A percentile compares a stretch with the other conserved stretches of the same genome.
These are phyloP conservation scores for Dipus sagitta DNA, from an alignment of 2,797 vertebrate genomes.

Conservation along the genomic window DNA sequence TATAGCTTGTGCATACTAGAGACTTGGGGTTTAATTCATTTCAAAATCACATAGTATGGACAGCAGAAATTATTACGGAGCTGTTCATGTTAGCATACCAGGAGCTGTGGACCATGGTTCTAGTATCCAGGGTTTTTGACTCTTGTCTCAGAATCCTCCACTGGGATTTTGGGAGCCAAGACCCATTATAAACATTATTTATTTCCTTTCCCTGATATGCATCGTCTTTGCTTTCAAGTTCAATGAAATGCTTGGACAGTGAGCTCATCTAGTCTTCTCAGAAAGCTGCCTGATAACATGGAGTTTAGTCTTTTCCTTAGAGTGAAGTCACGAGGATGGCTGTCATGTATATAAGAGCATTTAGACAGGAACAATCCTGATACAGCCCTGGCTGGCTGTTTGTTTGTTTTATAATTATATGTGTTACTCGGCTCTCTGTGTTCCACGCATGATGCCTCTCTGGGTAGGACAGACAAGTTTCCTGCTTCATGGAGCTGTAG, in stretches of 20 bases:
- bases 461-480: neutral
- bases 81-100: neutral
- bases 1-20: neutral
- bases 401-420: neutral
- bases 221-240: neutral
- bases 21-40: conserved; percentile 12
- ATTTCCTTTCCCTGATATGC: neutral
- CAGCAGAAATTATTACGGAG: neutral
- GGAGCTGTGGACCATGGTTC: neutral
- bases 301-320: neutral
- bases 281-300: neutral
- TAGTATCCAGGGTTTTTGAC: neutral
- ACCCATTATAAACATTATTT: neutral
- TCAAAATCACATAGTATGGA: conserved; percentile 32
- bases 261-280: neutral
- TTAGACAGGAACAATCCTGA: neutral
- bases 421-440: neutral
- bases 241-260: neutral
- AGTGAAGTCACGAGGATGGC: neutral
- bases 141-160: neutral
- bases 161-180: conserved; percentile 16
- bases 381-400: neutral
- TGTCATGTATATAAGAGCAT: neutral
- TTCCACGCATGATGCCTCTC: accelerated
- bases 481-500: neutral